A percentile compares a stretch with the other conserved stretches of the same genome.
phyloP scores from a whole-genome alignment of 2,888 invertebrate species.

The Apodemia hepburni region DNA sequence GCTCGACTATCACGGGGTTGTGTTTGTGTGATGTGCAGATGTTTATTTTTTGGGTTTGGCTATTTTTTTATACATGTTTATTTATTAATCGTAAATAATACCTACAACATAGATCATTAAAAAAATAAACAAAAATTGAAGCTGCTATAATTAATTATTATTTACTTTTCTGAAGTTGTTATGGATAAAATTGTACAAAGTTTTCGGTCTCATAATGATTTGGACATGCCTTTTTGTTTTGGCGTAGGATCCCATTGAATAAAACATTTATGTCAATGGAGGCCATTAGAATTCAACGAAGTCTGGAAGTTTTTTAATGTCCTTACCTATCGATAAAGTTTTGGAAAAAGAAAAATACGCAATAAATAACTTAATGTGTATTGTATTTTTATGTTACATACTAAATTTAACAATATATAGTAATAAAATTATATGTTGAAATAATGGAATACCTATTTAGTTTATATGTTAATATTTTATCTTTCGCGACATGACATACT shows the following conservation, averaged over 20 bases:
- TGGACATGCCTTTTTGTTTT: constrained; percentile 72
- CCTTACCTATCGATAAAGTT: constrained; percentile 24
- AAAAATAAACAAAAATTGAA: background rate
- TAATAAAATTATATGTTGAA: no score
- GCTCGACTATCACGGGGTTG: no score
- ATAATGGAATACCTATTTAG: no score
- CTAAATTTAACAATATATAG: background rate
- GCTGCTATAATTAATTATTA: constrained; percentile 1
- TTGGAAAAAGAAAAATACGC: constrained; percentile 17
- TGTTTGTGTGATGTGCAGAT: no score
- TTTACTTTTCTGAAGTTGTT: constrained; percentile 9
- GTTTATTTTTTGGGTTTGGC: no score
- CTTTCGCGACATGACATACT: no score
- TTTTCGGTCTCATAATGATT: constrained; percentile 68
- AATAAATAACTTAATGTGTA: constrained; percentile 10
- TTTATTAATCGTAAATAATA: no score
- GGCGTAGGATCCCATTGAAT: constrained; percentile 70
- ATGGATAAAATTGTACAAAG: constrained; percentile 42
- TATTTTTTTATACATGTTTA: no score
- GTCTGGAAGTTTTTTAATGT: constrained; percentile 50
- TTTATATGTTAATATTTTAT: no score
- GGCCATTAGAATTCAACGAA: constrained; percentile 66
- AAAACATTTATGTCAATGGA: constrained; percentile 77
- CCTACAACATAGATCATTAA: no score
- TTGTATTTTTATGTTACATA: background rate